Percentiles rank a stretch among this genome's conserved stretches.
Evolutionary conservation across 2,797 vertebrate species (phyloP).

Genomic region (Chelonia mydas): DNA sequence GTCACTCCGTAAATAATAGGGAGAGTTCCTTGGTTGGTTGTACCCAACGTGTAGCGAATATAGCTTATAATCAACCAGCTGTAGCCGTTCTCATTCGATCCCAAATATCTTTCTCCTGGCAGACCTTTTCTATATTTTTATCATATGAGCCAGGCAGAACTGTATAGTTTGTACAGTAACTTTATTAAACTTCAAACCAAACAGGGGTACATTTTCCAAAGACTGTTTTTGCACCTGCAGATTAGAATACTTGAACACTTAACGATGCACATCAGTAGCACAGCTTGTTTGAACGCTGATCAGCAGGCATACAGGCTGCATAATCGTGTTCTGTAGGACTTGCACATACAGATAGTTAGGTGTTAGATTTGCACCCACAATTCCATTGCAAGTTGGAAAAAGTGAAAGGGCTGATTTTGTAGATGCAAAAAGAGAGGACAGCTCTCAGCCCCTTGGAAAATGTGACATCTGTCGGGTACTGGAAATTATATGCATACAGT

Average conservation of each 20-base stretch:
- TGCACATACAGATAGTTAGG: background rate
- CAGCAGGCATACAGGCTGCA: background rate
- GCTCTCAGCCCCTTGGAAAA: background rate
- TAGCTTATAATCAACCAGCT: background rate
- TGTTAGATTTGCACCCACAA: background rate
- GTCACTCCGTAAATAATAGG: slow-evolving; percentile 58
- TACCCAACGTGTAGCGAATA: slow-evolving; percentile 27
- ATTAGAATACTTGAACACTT: background rate
- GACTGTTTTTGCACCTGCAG: background rate
- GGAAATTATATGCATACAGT: background rate
- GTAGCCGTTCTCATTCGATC: slow-evolving; percentile 3
- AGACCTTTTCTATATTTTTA: background rate
- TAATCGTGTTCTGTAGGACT: background rate
- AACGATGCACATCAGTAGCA: background rate
- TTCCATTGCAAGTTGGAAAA: background rate
- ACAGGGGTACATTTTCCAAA: background rate
- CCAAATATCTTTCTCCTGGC: background rate
- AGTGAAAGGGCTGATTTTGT: background rate
- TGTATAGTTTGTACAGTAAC: background rate
- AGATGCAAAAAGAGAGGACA: background rate
- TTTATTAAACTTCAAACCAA: background rate
- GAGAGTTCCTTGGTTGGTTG: slow-evolving; percentile 44
- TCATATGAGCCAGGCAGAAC: background rate
- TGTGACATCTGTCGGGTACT: background rate
- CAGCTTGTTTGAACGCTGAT: background rate